Evolutionary conservation across 2,797 vertebrate genomes (phyloP), one percentile per base, ranked within the genome.

Genomic region (Chloroceryle inda): DNA sequence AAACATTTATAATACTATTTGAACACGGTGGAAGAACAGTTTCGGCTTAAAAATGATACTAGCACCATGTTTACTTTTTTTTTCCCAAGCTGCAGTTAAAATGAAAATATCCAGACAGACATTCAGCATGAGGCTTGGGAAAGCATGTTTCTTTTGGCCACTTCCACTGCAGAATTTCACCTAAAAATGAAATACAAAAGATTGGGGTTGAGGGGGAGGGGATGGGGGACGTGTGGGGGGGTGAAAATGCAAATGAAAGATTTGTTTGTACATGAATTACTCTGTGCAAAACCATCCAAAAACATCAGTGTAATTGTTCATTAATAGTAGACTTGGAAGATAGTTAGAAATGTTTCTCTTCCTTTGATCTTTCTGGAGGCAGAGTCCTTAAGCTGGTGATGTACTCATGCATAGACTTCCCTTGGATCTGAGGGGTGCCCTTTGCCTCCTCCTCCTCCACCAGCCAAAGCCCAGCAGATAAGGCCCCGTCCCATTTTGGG

Each of bases 91-190:
- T 95, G 89, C 85, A 96, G 89, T 96, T 97, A 95, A 97, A 89
- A 96, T 95, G 96, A 96, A 97, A 97, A 95, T 85, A 82, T 94
- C 93, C 94, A 97, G 96, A 98, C 95, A 96, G 96, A 92, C 94
- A 84, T 95, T 94, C 93, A 94, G 88, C 75, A 74, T 93, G 89
- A 97, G 68, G 68, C 83, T 94, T 2, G 10, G 77, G 83, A 97
- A 97, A 95, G 95, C 79, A 85, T 98, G 96, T 98, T 98, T 98
- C 97, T 96, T 97, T 97, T 98, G 97, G 97, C 97, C 88, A 90
- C 77, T 91, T 88, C 53, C 78, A 85, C 52, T 88, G 55, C 49
- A 84, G 79, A 97, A 96, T 92, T 97, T 97, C 96, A 96, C 93
- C 95, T 97, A 93, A 95, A 93, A 95, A 86, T 85, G 66, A 91